Base-by-base conservation (phyloP, 2,113 vertebrate genomes). In the Vidua macroura region DNA sequence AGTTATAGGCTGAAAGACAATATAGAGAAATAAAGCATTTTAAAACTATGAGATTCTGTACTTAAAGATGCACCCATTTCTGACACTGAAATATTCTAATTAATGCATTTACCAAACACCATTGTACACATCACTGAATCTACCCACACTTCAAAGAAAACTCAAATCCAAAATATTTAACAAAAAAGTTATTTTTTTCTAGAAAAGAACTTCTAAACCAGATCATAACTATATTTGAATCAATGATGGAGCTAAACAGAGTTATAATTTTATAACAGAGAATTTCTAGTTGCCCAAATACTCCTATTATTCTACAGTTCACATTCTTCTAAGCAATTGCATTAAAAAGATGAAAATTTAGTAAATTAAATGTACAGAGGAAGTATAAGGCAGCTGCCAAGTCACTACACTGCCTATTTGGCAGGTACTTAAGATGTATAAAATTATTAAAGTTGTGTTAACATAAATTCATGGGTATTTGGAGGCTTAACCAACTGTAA, bases 1-100 rank as follows among this genome's bases (percentile, higher is more conserved):
- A 99, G 96, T 99, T 99, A 95, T 99, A 99, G 53, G 98, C 99
- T 99, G 97, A 62, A 93, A 98, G 46, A 96, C 31, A 97, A 83
- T 63, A 97, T 4, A 89, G 6, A 74, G 14, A 30, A 92, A 92
- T 13, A 4, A 93, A 66, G 58, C 20, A 25, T 56, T 69, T 90
- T 92, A 18, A 31, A 91, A 52, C 25, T 24, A 37, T 3, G 15
- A 83, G 7, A 74, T 64, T 52, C 60, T 66, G 31, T 51, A 72
- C 33, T 55, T 11, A 28, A 76, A 83, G 15, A 69, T 25, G 41
- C 4, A 64, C 2, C 6, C 6, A 16, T 28, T 86, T 87, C 21
- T 76, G 59, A 74, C 33, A 67, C 0, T 12, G 41, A 62, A 76
- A 76, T 62, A 62, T 49, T 69, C n/a, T 55, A 41, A 62, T 30